A percentile compares a stretch with the other conserved stretches of the same genome.
Evolutionary conservation across 1,140 invertebrate species (phyloP).

Genomic region (Polypedilum pembai): DNA sequence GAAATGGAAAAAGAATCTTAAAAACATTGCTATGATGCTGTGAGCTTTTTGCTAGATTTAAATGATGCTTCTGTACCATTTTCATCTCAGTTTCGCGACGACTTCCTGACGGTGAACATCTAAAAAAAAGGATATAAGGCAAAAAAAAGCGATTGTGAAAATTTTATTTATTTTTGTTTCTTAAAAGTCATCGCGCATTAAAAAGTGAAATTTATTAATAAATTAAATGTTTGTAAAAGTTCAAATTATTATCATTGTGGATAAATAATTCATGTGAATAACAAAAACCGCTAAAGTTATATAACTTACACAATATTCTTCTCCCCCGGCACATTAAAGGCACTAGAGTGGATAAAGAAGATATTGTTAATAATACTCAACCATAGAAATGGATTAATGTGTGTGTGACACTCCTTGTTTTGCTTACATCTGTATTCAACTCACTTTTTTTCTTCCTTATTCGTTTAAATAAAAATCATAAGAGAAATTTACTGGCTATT

Average conservation of each 20-base stretch:
- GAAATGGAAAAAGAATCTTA: background rate
- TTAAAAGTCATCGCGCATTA: background rate
- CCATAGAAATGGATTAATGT: conserved; percentile 4
- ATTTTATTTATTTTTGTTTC: background rate
- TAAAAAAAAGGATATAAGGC: background rate
- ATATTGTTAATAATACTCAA: conserved; percentile 8
- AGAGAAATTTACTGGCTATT: too few species aligned
- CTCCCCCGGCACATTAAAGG: too few species aligned
- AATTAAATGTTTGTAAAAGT: background rate
- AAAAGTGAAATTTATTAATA: background rate
- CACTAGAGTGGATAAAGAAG: too few species aligned
- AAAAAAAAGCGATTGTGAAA: background rate
- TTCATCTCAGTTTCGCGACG: conserved; percentile 22
- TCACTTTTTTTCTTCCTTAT: too few species aligned
- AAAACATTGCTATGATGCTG: background rate
- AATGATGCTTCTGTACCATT: background rate
- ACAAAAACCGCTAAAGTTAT: background rate
- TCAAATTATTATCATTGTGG: background rate
- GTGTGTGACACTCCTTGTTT: conserved; percentile 26
- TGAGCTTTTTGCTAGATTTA: background rate
- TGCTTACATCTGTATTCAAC: background rate
- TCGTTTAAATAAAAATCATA: too few species aligned
- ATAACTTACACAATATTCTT: background rate
- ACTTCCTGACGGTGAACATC: background rate
- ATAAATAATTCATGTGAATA: background rate